Percentiles rank a stretch among this genome's conserved stretches.
Conservation (phyloP, 2,888 invertebrate species). For the Allolobophora icterica region DNA sequence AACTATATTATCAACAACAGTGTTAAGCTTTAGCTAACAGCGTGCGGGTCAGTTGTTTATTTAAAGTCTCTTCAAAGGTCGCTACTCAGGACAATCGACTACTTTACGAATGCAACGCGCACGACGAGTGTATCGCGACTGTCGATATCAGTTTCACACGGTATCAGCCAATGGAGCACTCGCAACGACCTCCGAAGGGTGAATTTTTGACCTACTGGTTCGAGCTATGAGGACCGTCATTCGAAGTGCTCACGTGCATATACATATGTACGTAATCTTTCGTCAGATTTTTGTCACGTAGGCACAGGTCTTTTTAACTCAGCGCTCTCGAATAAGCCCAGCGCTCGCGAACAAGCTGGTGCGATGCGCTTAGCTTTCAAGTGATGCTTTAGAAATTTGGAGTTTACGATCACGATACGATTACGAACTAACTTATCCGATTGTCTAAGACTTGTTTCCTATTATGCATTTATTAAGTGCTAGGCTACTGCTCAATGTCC, state of each 20-base stretch:
- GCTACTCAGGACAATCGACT: neutral
- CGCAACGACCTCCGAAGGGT: neutral
- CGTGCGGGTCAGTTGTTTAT: neutral
- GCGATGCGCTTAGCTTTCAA: no score
- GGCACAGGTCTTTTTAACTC: neutral
- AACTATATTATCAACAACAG: no score
- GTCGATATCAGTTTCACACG: slow-evolving; percentile 8
- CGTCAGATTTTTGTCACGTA: neutral
- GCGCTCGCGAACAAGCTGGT: no score
- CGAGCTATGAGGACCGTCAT: neutral
- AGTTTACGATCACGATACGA: no score
- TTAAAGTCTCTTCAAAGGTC: neutral
- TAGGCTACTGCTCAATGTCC: no score
- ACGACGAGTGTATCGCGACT: neutral
- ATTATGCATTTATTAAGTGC: no score
- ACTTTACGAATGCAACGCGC: neutral
- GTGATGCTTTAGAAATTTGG: no score
- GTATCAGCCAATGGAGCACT: neutral
- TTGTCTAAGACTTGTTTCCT: no score
- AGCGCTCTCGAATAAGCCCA: no score
- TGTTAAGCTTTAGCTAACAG: neutral
- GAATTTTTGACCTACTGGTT: neutral
- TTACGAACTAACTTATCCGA: no score
- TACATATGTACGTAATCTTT: neutral
- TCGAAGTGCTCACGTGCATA: neutral